phyloP scores from a whole-genome alignment of 1,140 invertebrate species.

The Philotrypesis tridentata region DNA sequence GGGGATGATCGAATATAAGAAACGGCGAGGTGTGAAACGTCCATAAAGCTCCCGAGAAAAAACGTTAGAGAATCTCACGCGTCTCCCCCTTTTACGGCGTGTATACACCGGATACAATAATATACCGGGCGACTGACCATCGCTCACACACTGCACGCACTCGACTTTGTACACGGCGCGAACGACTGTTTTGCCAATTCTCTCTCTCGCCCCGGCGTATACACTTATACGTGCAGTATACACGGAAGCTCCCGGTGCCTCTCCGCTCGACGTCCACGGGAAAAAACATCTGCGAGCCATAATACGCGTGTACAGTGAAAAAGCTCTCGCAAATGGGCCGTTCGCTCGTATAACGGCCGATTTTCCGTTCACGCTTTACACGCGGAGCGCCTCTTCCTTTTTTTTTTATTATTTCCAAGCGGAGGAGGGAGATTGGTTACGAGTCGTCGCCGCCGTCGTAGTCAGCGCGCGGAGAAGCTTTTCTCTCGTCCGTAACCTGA shows the following conservation, averaged over 20 bases:
- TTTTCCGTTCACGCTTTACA: no score
- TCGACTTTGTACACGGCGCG: not conserved
- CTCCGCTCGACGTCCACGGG: no score
- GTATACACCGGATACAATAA: no score
- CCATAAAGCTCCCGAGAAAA: not conserved
- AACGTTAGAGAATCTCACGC: not conserved
- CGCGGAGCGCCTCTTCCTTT: no score
- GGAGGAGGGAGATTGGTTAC: not conserved
- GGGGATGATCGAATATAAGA: not conserved
- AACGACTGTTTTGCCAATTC: conserved; percentile 46
- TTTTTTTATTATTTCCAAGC: not conserved
- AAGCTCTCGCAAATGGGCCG: conserved; percentile 19
- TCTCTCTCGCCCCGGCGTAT: no score
- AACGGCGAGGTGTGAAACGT: conserved; percentile 4
- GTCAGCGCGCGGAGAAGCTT: no score
- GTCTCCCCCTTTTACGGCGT: not conserved
- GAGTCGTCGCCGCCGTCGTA: no score
- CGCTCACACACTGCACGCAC: conserved; percentile 38
- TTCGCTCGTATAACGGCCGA: conserved; percentile 40
- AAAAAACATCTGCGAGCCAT: conserved; percentile 42
- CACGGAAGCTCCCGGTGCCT: not conserved
- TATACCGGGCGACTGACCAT: not conserved
- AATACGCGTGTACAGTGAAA: conserved; percentile 11
- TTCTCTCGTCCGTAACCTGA: conserved; percentile 64
- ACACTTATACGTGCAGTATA: no score